Evolutionary conservation across 2,113 vertebrate species (phyloP), one percentile per base, ranked within the genome.

Genomic region (Herpailurus yagouaroundi): DNA sequence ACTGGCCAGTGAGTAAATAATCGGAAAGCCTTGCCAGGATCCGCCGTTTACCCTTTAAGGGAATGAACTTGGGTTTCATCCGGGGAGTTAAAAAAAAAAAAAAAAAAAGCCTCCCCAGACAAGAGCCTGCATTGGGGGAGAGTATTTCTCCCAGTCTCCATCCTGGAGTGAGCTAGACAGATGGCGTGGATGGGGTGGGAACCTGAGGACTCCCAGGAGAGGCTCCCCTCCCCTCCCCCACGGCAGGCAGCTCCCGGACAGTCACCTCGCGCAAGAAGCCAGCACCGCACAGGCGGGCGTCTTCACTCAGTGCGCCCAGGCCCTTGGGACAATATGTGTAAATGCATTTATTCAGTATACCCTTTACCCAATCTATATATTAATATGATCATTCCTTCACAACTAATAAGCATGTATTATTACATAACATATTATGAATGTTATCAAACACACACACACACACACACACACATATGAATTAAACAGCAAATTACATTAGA

Each of bases 21-120:
- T 81, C 64, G 0, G 41, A 68, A 77, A 90, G 71, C 38, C 38
- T 76, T 25, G 52, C 86, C 93, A 84, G 88, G 76, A 77, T 94
- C 96, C 81, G 86, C 82, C 5, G 5, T 86, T 97, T 97, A 93
- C 97, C 96, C 97, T 98, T 96, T 98, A 97, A 96, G 95, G 97
- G 84, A 96, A 97, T 96, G 91, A 95, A 92, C 95, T 95, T 89
- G 68, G 81, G 52, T 73, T 89, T 97, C 96, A 74, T 82, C 84
- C 68, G 45, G 71, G 52, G 84, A 92, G 76, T 57, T 77, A 21
- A 52, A 89, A 48, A 79, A 83, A 93, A 38, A 36, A 41, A 41
- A 89, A 79, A 88, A 77, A 89, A 27, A 57, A 29, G 1, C 31
- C 29, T 48, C 55, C 50, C 48, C 85, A 80, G 73, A 90, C 7